These are phyloP conservation scores for Drosophila funebris DNA, from an alignment of 1,140 invertebrate genomes.

Conservation along the genomic window DNA sequence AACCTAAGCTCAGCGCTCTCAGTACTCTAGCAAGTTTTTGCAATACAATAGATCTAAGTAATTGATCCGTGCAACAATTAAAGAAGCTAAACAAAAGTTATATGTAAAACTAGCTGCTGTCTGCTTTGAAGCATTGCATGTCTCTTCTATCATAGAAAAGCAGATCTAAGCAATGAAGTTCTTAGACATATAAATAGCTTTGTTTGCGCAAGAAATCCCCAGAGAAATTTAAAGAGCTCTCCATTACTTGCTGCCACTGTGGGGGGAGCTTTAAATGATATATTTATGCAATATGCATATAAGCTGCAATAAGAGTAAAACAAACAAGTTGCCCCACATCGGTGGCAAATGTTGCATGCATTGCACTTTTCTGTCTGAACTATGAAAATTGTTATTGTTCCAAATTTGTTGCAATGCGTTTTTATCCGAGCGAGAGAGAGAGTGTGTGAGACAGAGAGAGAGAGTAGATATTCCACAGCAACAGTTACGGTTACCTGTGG, in stretches of 20 bases:
- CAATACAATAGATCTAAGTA: too few species aligned
- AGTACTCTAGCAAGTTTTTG: too few species aligned
- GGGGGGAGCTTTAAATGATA: neutral
- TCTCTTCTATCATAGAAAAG: too few species aligned
- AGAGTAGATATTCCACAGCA: constrained; percentile 10
- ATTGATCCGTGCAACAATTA: too few species aligned
- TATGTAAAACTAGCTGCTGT: too few species aligned
- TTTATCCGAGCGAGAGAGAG: constrained; percentile 4
- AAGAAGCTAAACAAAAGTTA: too few species aligned
- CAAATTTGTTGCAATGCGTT: constrained; percentile 43
- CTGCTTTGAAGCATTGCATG: too few species aligned
- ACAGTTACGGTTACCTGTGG: neutral
- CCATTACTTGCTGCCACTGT: neutral
- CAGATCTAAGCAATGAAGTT: too few species aligned
- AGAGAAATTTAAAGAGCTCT: neutral
- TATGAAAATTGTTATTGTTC: constrained; percentile 35
- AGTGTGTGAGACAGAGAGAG: neutral
- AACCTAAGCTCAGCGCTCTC: too few species aligned
- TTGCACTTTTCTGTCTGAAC: constrained; percentile 15
- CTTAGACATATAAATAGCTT: neutral
- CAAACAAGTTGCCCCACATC: neutral
- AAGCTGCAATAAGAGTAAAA: neutral
- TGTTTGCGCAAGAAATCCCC: neutral
- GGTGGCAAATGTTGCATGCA: constrained; percentile 23
- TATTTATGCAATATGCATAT: constrained; percentile 1